phyloP scores from a whole-genome alignment of 2,888 invertebrate species.

The Omphaloscelis lunosa region DNA sequence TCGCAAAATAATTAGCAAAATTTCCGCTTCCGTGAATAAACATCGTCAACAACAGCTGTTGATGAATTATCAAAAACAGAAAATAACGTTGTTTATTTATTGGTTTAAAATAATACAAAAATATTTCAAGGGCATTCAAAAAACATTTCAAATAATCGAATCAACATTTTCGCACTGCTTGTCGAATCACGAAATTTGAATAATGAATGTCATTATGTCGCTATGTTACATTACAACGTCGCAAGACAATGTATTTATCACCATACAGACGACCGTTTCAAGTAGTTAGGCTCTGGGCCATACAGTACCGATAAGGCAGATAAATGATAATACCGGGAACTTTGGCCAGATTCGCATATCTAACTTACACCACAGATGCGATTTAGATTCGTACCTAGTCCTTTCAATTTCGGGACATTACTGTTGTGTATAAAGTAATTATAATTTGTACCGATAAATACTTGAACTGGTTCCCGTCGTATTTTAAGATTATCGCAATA shows the following conservation, averaged over 20 bases:
- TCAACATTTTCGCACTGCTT: not conserved
- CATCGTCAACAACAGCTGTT: slow-evolving; percentile 27
- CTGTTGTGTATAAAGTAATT: slow-evolving; percentile 13
- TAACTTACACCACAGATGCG: slow-evolving; percentile 4
- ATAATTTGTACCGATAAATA: not conserved
- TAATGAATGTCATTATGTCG: not conserved
- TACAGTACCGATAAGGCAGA: not conserved
- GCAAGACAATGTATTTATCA: not conserved
- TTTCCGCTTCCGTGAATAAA: slow-evolving; percentile 21
- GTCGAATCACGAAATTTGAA: not conserved
- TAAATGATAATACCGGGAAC: not conserved
- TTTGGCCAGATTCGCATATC: not conserved
- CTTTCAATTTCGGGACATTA: slow-evolving; percentile 17
- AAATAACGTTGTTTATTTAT: not conserved
- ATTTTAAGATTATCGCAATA: not conserved
- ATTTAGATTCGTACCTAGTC: slow-evolving; percentile 18
- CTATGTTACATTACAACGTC: not conserved
- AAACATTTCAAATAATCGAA: slow-evolving; percentile 6
- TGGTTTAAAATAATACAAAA: not conserved
- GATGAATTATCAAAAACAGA: not conserved
- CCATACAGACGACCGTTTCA: slow-evolving; percentile 14
- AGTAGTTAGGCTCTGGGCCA: not conserved
- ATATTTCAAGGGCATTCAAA: not conserved
- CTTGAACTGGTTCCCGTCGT: not conserved
- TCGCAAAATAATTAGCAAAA: not conserved